Evolutionary conservation across 2,888 invertebrate genomes (phyloP), one percentile per base, ranked within the genome.

Genomic region (Caenorhabditis panamensis): DNA sequence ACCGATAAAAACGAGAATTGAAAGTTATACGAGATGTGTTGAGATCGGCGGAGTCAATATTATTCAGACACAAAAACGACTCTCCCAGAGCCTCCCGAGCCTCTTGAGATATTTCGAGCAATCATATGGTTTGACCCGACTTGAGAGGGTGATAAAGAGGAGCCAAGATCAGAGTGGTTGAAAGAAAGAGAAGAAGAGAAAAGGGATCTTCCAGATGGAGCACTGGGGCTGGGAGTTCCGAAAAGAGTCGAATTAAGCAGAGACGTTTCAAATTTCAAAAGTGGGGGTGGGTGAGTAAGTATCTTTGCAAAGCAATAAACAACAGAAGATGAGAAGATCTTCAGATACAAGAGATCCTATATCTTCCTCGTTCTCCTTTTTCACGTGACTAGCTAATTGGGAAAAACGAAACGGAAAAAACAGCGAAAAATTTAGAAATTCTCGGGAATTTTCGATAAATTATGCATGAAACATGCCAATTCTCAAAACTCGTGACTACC

Each of bases 71-170:
- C 62, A 73, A 58, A 73, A 59, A 64, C 62, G 31, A 64, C 49
- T 47, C 18, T 41, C 41, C 16, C 41, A 41, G 8, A 18, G 47
- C 47, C 47, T 18, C 18, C 47, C 2, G 18, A 18, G 18, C 18
- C 75, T 58, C 75, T 61, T 54, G 61, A 75, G 61, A 66, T 53
- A 67, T 51, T 66, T 66, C n/a, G 75, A 75, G 75, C 66, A 75
- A 75, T 75, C 75, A 75, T 75, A 75, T 75, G 75, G 75, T 75
- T 75, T 66, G 66, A 75, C 66, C 75, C 75, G 59, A 31, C 59
- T 75, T 67, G 75, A 75, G 75, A 75, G 75, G 75, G 75, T 75
- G 66, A 75, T 75, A 75, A 75, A 75, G 66, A 67, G 75, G 61
- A 75, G 66, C 75, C 66, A 73, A 72, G 72, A 72, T 73, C 63